phyloP scores from a whole-genome alignment of 2,888 invertebrate species.

The Catocala sponsa region DNA sequence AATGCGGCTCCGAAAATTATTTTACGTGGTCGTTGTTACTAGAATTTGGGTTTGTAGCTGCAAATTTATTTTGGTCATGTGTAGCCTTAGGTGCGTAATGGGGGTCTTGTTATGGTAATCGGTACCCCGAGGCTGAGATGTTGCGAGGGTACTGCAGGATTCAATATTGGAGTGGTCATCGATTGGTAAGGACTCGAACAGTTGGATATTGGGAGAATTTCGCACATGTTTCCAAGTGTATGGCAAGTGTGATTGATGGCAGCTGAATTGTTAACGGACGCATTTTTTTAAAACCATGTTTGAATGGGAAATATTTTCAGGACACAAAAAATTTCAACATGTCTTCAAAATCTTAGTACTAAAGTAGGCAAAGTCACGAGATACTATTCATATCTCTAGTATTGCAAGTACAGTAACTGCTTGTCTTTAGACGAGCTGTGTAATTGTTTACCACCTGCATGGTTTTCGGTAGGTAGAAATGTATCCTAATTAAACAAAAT shows the following conservation, averaged over 20 bases:
- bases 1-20: conserved; percentile 22
- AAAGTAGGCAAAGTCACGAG: too few relatives aligned
- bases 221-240: conserved; percentile 21
- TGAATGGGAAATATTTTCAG: too few relatives aligned
- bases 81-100: conserved; percentile 79
- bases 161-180: conserved; percentile 70
- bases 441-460: too few relatives aligned
- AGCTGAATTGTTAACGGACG: not conserved
- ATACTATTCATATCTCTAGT: too few relatives aligned
- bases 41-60: conserved; percentile 34
- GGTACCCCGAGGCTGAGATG: conserved; percentile 70
- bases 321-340: too few relatives aligned
- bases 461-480: too few relatives aligned
- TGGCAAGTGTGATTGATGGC: conserved; percentile 10
- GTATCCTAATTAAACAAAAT: too few relatives aligned
- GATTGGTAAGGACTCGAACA: conserved; percentile 59
- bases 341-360: too few relatives aligned
- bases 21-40: not conserved
- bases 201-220: conserved; percentile 46
- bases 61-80: conserved; percentile 39
- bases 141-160: conserved; percentile 65
- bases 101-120: conserved; percentile 87
- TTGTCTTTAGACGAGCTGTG: too few relatives aligned
- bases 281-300: too few relatives aligned
- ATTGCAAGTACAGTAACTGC: too few relatives aligned